Conservation (phyloP, 1,140 invertebrate genomes). For the Drosophila sucinea region DNA sequence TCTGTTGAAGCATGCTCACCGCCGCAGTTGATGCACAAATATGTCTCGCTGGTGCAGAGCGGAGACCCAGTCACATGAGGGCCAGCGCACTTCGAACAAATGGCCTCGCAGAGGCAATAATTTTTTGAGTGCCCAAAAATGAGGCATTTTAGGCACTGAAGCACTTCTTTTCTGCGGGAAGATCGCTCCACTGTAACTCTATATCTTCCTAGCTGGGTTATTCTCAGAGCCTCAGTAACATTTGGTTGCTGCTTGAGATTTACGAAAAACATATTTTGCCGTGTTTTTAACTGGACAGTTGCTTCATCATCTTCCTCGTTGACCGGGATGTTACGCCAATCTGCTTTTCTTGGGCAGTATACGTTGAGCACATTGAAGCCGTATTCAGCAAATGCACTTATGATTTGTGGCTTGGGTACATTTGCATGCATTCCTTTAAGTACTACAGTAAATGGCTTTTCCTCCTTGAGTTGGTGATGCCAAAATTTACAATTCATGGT, state of each 20-base stretch:
- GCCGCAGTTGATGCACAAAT: neutral
- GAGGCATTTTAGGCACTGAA: constrained; percentile 29
- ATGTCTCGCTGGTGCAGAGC: constrained; percentile 12
- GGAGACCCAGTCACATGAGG: constrained; percentile 8
- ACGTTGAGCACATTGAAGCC: constrained; percentile 23
- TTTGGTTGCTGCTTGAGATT: constrained; percentile 7
- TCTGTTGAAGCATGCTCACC: neutral
- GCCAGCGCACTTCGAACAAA: constrained; percentile 29
- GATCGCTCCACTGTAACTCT: constrained; percentile 16
- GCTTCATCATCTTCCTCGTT: constrained; percentile 9
- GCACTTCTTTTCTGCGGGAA: constrained; percentile 25
- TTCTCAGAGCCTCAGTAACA: constrained; percentile 2
- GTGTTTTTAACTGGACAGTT: too few species aligned
- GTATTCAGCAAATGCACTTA: neutral
- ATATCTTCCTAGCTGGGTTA: constrained; percentile 25
- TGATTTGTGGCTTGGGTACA: constrained; percentile 14
- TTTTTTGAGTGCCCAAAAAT: constrained; percentile 40
- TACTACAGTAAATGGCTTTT: constrained; percentile 24
- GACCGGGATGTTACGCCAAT: constrained; percentile 15
- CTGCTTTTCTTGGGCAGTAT: constrained; percentile 26
- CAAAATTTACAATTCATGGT: constrained; percentile 23
- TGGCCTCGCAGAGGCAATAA: constrained; percentile 23
- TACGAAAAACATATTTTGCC: neutral
- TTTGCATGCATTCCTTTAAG: constrained; percentile 21
- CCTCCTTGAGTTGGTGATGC: constrained; percentile 31